Conservation (phyloP, 2,113 vertebrate genomes). For the Rousettus leschenaultii region DNA sequence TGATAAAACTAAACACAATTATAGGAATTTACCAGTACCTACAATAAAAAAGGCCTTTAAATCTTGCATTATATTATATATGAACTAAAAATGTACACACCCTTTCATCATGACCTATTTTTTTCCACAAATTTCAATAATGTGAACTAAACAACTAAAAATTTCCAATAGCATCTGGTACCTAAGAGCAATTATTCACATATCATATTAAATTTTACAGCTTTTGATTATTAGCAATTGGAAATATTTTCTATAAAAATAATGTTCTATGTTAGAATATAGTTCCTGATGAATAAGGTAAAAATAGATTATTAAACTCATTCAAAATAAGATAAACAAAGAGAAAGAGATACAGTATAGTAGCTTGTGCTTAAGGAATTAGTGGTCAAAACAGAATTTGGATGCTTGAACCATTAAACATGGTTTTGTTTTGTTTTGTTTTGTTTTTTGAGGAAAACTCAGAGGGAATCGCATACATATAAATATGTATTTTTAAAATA, state of each 20-base stretch:
- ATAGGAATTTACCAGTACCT: background rate
- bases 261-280: background rate
- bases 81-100: constrained; percentile 15
- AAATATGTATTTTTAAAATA: background rate
- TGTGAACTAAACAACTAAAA: background rate
- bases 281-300: background rate
- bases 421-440: background rate
- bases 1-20: constrained; percentile 10
- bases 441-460: background rate
- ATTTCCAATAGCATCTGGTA: background rate
- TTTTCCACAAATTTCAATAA: background rate
- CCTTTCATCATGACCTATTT: background rate
- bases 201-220: background rate
- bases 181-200: background rate
- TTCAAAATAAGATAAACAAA: background rate
- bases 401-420: constrained; percentile 13
- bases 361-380: background rate
- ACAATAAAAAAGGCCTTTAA: constrained; percentile 8
- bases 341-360: background rate
- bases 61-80: background rate
- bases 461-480: background rate
- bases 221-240: background rate
- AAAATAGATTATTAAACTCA: constrained; percentile 11
- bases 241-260: background rate
- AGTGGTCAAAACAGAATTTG: background rate